Evolutionary conservation across 2,113 vertebrate genomes (phyloP), one percentile per base, ranked within the genome.

Genomic region (Leucopsar rothschildi): DNA sequence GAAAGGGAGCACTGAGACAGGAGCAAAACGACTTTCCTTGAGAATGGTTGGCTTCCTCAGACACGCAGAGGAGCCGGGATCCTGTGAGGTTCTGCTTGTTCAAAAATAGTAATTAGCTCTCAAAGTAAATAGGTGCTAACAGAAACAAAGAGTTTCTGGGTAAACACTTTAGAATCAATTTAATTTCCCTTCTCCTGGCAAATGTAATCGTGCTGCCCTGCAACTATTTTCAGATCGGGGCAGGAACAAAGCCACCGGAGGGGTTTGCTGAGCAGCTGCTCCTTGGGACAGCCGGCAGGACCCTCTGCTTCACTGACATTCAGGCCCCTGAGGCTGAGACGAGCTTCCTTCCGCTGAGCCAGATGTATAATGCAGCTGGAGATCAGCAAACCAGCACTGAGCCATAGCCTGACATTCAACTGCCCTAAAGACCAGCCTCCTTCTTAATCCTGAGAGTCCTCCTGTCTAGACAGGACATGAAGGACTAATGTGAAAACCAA

Each of bases 121-220:
- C 69, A n/a, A 64, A 88, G 86, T 64, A 92, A 93, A 88, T 68
- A 95, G 77, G 95, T 95, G 88, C 75, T 86, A 86, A 83, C 65
- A 95, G 94, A 94, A 95, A 94, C 88, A 95, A 89, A 91, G 50
- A 86, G 72, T 82, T 90, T 72, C 86, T 92, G 86, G 33, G 68
- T 88, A 92, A 97, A 96, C 92, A 94, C 60, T 82, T 93, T 9
- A 35, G 68, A 81, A 72, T 63, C 60, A 73, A 81, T 90, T 86
- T 88, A 59, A 90, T 90, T 88, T 90, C 72, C 68, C 68, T 82
- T 97, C 95, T 92, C 59, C 39, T 5, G 6, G 86, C 47, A 92
- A 61, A 90, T 52, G 60, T 5, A 88, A 90, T 75, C 5, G 0
- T 9, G 2, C 37, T 53, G 53, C 68, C 77, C 65, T 49, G 56